Conservation (phyloP, 2,797 vertebrate genomes). For the Neosilurus mollespiculum region DNA sequence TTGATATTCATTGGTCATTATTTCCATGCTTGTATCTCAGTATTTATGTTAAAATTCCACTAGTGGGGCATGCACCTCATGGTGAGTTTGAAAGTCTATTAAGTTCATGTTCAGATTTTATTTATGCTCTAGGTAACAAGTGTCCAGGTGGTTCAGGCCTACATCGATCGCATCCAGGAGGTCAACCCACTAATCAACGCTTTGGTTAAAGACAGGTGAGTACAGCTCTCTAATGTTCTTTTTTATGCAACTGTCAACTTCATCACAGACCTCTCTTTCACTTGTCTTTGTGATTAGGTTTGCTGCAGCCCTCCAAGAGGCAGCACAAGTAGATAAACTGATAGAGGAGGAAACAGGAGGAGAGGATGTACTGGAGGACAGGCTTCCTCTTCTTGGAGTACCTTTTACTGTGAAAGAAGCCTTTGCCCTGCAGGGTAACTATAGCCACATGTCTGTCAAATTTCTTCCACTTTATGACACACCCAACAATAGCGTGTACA, state of each 20-base stretch:
- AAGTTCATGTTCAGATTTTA: neutral
- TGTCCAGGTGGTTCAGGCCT: slow-evolving; percentile 83
- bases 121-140: slow-evolving; percentile 76
- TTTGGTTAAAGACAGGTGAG: slow-evolving; percentile 83
- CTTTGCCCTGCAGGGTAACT: slow-evolving; percentile 79
- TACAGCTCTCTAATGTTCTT: neutral
- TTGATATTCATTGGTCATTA: neutral
- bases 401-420: slow-evolving; percentile 88
- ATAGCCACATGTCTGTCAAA: neutral
- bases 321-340: slow-evolving; percentile 79
- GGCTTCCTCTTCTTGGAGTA: slow-evolving; percentile 85
- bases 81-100: no score
- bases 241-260: neutral
- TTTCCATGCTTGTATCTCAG: neutral
- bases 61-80: neutral
- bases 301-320: slow-evolving; percentile 81
- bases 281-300: slow-evolving; percentile 71
- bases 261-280: neutral
- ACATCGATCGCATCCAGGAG: slow-evolving; percentile 82
- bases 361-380: slow-evolving; percentile 79
- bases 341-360: slow-evolving; percentile 77
- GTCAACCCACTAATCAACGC: slow-evolving; percentile 87
- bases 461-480: neutral
- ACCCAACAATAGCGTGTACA: neutral
- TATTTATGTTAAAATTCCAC: neutral